phyloP scores from a whole-genome alignment of 1,140 invertebrate genomes.

The Teleogryllus occipitalis region DNA sequence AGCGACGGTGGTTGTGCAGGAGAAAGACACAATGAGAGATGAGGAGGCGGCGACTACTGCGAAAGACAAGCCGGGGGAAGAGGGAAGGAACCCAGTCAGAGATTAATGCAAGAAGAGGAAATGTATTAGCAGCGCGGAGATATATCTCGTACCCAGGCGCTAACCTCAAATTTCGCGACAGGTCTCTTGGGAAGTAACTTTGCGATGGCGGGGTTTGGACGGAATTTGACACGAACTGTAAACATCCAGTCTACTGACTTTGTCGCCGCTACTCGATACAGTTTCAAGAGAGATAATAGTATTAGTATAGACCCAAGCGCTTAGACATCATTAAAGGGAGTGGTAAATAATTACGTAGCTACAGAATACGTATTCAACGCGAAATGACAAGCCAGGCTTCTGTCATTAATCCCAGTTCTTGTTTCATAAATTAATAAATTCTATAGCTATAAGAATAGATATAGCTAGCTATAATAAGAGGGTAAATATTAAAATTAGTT shows the following conservation, averaged over 20 bases:
- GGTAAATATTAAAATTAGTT: no score
- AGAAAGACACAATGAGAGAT: background rate
- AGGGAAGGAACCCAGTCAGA: background rate
- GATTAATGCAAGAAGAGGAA: constrained; percentile 4
- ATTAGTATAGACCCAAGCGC: background rate
- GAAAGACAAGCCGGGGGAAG: background rate
- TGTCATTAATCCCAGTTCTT: no score
- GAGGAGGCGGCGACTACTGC: background rate
- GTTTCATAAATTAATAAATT: no score
- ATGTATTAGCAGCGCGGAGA: background rate
- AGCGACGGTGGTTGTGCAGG: background rate
- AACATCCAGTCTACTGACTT: background rate
- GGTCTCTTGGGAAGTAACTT: background rate
- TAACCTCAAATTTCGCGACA: constrained; percentile 1
- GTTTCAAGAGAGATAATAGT: background rate
- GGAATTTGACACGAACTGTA: background rate
- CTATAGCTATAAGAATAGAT: no score
- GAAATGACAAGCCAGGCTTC: no score
- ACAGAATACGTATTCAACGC: no score
- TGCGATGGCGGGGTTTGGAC: background rate
- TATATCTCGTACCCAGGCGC: background rate
- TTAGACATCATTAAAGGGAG: background rate
- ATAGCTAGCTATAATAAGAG: no score
- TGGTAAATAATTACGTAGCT: background rate
- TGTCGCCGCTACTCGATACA: background rate